phyloP scores from a whole-genome alignment of 2,113 vertebrate genomes.

The Syngnathus floridae region DNA sequence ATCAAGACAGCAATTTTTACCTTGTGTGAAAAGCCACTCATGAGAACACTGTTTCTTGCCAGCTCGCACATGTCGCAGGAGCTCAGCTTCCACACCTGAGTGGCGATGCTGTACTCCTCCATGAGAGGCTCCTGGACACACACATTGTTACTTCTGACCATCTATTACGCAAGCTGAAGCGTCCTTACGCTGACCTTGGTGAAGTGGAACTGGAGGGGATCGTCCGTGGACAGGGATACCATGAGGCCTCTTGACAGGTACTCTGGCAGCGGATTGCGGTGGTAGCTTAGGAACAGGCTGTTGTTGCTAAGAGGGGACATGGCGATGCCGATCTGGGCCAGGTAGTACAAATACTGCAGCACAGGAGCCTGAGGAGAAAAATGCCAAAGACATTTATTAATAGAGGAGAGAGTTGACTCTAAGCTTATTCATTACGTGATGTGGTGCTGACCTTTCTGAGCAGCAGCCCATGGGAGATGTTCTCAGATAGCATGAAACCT shows the following conservation, averaged over 20 bases:
- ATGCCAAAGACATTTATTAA: background rate
- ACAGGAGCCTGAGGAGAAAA: conserved; percentile 78
- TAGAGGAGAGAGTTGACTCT: background rate
- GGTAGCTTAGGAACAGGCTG: conserved; percentile 96
- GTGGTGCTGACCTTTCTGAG: conserved; percentile 81
- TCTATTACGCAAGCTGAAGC: background rate
- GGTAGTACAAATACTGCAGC: conserved; percentile 95
- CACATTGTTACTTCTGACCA: background rate
- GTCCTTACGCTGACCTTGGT: conserved; percentile 79
- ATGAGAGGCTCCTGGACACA: conserved; percentile 87
- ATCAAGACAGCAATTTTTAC: conserved; percentile 57
- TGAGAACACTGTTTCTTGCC: conserved; percentile 95
- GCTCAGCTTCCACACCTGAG: conserved; percentile 97
- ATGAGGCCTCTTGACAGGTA: conserved; percentile 91
- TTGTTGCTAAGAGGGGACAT: conserved; percentile 98
- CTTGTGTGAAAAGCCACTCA: conserved; percentile 95
- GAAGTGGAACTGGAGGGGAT: conserved; percentile 96
- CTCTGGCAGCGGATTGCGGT: conserved; percentile 90
- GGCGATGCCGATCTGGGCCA: conserved; percentile 93
- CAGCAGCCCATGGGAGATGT: conserved; percentile 93
- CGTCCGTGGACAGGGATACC: conserved; percentile 91
- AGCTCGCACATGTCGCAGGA: conserved; percentile 98
- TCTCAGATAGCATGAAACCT: conserved; percentile 93
- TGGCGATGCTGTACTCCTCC: conserved; percentile 97
- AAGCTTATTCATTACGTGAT: background rate